Evolutionary conservation across 2,113 vertebrate genomes (phyloP).

Genomic region (Chionomys nivalis): DNA sequence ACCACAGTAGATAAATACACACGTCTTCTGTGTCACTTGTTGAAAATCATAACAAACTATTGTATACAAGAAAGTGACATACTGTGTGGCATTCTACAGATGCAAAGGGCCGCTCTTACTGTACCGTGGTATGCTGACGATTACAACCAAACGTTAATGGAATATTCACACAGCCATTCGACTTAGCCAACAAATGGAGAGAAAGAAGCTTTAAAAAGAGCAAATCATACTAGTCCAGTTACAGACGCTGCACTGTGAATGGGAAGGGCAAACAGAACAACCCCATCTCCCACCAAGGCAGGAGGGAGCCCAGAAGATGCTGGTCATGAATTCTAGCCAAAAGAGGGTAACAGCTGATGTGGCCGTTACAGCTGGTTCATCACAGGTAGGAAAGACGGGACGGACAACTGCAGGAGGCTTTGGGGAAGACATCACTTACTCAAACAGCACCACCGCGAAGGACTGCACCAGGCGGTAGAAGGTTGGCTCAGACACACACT

Average conservation of each 20-base stretch:
- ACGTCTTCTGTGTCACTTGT: background rate
- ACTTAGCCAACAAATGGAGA: background rate
- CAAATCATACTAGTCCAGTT: background rate
- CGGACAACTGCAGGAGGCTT: background rate
- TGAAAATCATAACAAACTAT: background rate
- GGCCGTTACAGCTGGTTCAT: background rate
- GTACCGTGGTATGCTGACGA: background rate
- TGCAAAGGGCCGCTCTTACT: too few relatives aligned
- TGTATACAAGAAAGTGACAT: background rate
- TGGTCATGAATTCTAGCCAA: background rate
- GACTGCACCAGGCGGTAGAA: constrained; percentile 99
- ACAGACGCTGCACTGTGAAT: too few relatives aligned
- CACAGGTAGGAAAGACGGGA: background rate
- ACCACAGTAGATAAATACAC: background rate
- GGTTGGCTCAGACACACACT: constrained; percentile 95
- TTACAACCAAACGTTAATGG: background rate
- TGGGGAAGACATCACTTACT: constrained; percentile 89
- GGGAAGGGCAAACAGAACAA: background rate
- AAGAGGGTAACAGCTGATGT: background rate
- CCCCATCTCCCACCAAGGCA: background rate
- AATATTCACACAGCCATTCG: background rate
- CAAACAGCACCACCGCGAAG: constrained; percentile 96
- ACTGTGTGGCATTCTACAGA: background rate
- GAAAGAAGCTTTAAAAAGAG: background rate
- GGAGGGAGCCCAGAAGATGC: background rate